phyloP scores from a whole-genome alignment of 2,797 vertebrate genomes.

The Sebastes aleutianus region DNA sequence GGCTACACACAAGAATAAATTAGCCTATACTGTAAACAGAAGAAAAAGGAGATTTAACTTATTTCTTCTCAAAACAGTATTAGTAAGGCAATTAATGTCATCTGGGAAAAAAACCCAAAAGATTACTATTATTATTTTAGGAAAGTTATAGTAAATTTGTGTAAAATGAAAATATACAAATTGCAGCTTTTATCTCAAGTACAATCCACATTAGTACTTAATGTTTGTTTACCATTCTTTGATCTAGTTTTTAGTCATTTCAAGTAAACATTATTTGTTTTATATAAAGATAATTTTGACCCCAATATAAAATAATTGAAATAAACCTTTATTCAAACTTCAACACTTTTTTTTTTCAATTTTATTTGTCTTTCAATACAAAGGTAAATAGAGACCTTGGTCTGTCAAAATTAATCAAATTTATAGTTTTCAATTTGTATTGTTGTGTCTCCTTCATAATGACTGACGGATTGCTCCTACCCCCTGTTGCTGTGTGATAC shows the following conservation, averaged over 20 bases:
- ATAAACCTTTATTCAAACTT: neutral
- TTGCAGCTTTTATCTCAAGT: neutral
- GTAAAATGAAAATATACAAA: neutral
- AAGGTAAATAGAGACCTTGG: neutral
- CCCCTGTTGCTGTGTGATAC: too few species aligned
- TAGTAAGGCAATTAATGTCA: neutral
- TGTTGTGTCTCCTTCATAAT: too few species aligned
- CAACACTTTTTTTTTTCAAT: too few species aligned
- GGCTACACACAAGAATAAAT: too few species aligned
- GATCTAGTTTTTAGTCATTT: too few species aligned
- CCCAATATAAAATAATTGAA: neutral
- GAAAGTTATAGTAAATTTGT: neutral
- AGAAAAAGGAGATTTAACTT: neutral
- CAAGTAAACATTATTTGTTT: too few species aligned
- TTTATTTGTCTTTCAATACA: neutral
- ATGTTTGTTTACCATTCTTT: too few species aligned
- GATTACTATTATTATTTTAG: too few species aligned
- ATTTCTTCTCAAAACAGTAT: neutral
- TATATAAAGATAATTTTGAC: too few species aligned
- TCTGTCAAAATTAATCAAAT: neutral
- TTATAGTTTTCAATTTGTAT: too few species aligned
- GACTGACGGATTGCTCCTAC: too few species aligned
- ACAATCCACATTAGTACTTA: neutral
- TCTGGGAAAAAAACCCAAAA: rapidly evolving
- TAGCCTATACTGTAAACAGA: too few species aligned